Evolutionary conservation across 1,140 invertebrate species (phyloP), one percentile per base, ranked within the genome.

Genomic region (Harpegnathos saltator): DNA sequence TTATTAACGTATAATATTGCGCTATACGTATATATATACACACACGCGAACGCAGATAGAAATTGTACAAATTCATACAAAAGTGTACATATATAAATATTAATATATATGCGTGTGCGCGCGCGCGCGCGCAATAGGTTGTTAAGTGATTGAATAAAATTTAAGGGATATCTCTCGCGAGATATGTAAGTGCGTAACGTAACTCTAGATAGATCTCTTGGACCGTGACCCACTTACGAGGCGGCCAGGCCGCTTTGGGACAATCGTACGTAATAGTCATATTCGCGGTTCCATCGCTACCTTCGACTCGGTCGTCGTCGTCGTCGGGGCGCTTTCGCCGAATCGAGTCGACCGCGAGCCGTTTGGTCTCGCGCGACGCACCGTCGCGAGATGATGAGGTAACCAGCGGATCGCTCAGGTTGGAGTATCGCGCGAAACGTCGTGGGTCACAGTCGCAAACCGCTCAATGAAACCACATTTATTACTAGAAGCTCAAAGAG

Each of bases 401-500:
- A 11, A 44, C 11, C 38, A 44, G 29, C 29, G 29, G 29, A 1
- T 33, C 38, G 38, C 38, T 44, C 38, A 44, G 3, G 29, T 50
- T 24, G 22, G 19, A 15, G 33, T 61, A 22, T 50, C 0, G 19
- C 19, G 38, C 44, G 24, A n/a, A 54, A 59, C 33, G 33, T 63
- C 50, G 54, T 83, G 83, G 86, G 75, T 87, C 86, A 85, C 87
- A 88, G 62, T 89, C 83, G 50, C 38, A 86, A 87, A 89, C 87
- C 83, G 89, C 89, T 90, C 89, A 90, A 90, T 89, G 74, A 89
- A 89, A 85, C 85, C 3, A 44, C 82, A 83, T 59, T 50, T 87
- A 77, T 88, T 83, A 83, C 82, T 74, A 84, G 73, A 90, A 84
- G 88, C 89, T 90, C 88, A 84, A 90, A 75, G 85, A 83, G 82